Percentiles rank a stretch among this genome's conserved stretches.
Conservation (phyloP, 2,888 invertebrate species). For the Abrostola triplasia region DNA sequence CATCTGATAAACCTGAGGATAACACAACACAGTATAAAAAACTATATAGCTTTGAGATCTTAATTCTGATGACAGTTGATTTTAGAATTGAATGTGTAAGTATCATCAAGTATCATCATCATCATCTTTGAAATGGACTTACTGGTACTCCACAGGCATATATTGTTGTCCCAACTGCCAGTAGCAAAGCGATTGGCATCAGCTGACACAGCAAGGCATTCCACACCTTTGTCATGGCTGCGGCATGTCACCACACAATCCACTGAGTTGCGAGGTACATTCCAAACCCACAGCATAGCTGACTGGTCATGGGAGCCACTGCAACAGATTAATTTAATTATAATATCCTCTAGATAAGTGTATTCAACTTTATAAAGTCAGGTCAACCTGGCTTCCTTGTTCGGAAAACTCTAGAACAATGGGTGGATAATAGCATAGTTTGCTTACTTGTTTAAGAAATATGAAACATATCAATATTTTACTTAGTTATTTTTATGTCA, state of each 20-base stretch:
- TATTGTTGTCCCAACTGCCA: conserved; percentile 97
- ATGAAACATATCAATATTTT: too few relatives aligned
- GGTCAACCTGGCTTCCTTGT: too few relatives aligned
- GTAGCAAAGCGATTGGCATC: conserved; percentile 91
- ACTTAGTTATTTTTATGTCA: too few relatives aligned
- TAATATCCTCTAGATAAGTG: too few relatives aligned
- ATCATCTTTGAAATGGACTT: conserved; percentile 63
- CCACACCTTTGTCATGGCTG: conserved; percentile 97
- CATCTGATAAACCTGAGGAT: conserved; percentile 83
- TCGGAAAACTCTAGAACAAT: too few relatives aligned
- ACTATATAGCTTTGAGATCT: not conserved
- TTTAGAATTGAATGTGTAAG: too few relatives aligned
- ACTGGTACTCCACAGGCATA: conserved; percentile 97
- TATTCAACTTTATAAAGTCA: too few relatives aligned
- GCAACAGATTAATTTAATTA: conserved; percentile 42
- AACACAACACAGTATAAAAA: not conserved
- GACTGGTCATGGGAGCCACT: conserved; percentile 98
- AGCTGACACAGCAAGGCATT: conserved; percentile 94
- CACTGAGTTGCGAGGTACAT: conserved; percentile 91
- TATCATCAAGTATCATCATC: too few relatives aligned
- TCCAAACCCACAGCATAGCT: conserved; percentile 96
- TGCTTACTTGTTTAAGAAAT: too few relatives aligned
- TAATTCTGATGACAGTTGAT: not conserved
- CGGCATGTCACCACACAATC: conserved; percentile 94
- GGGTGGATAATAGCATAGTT: too few relatives aligned